Conservation (phyloP, 2,113 vertebrate genomes). For the Leptobrachium leishanense region DNA sequence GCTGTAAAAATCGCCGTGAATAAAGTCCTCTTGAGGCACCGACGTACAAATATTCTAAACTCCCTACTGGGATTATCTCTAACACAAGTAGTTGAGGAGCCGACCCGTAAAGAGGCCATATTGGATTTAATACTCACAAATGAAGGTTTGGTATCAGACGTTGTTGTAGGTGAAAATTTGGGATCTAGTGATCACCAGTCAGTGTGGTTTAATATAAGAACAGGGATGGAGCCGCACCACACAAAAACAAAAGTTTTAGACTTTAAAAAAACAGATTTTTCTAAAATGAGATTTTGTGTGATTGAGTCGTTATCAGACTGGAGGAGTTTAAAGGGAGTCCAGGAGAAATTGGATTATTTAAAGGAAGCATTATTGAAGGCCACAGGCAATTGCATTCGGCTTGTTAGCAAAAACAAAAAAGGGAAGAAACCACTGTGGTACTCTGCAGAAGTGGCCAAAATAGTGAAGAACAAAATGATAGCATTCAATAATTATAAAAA, state of each 20-base stretch:
- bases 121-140: no score
- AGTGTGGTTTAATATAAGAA: no score
- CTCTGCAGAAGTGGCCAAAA: not conserved
- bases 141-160: no score
- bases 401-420: not conserved
- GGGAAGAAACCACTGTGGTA: not conserved
- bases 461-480: not conserved
- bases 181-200: no score
- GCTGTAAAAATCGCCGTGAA: no score
- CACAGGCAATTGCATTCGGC: not conserved
- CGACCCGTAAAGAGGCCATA: no score
- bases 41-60: no score
- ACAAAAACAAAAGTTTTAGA: constrained; percentile 10
- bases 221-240: not conserved
- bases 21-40: no score
- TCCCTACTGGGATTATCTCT: no score
- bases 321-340: not conserved
- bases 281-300: not conserved
- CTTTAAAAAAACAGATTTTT: not conserved
- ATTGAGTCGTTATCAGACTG: not conserved
- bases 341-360: not conserved
- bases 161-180: no score
- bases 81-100: no score
- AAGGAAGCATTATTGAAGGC: not conserved
- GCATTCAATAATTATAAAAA: not conserved